Evolutionary conservation across 2,888 invertebrate genomes (phyloP).

Genomic region (Cataglyphis albicans): DNA sequence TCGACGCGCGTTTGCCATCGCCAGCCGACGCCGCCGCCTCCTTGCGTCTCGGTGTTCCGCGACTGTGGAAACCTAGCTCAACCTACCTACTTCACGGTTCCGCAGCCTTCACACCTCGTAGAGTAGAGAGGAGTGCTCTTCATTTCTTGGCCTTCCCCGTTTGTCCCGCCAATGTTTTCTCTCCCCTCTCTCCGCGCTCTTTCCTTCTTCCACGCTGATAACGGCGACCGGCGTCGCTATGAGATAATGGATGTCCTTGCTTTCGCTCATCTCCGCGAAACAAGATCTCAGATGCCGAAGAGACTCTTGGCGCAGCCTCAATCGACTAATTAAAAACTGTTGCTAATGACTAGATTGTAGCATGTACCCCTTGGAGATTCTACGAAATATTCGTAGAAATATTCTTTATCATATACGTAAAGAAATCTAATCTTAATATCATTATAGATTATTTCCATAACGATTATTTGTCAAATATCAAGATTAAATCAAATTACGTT

Average conservation of each 20-base stretch:
- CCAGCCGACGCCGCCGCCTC: constrained; percentile 63
- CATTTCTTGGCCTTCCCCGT: constrained; percentile 75
- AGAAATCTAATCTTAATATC: neutral
- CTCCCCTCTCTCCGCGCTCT: neutral
- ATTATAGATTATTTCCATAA: neutral
- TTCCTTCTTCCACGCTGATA: constrained; percentile 48
- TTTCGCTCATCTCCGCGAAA: constrained; percentile 28
- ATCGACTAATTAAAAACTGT: constrained; percentile 46
- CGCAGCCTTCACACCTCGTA: constrained; percentile 79
- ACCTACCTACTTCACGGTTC: constrained; percentile 79
- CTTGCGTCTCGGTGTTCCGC: constrained; percentile 67
- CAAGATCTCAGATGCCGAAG: constrained; percentile 33
- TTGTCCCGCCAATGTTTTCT: constrained; percentile 37
- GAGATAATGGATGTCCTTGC: constrained; percentile 58
- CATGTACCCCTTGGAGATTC: neutral
- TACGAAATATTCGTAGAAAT: neutral
- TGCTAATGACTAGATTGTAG: neutral
- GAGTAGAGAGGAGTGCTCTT: constrained; percentile 80
- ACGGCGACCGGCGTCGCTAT: constrained; percentile 45
- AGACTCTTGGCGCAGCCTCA: constrained; percentile 32
- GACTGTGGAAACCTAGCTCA: constrained; percentile 63
- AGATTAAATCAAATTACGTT: neutral
- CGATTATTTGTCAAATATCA: neutral
- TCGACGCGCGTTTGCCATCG: constrained; percentile 69
- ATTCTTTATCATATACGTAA: neutral